Evolutionary conservation across 1,140 invertebrate species (phyloP).

Genomic region (Macrobrachium rosenbergii): DNA sequence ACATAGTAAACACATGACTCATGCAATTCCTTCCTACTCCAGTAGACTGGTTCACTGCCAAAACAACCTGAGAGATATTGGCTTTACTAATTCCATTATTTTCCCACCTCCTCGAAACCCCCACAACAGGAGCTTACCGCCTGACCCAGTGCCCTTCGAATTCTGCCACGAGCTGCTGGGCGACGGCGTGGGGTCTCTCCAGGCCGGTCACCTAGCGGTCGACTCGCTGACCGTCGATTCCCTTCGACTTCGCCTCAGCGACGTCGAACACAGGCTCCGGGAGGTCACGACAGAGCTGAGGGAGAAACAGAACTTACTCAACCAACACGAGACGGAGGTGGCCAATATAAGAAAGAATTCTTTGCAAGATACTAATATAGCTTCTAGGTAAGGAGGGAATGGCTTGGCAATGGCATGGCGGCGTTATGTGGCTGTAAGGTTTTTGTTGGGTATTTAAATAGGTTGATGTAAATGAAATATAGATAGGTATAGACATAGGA

Average conservation of each 20-base stretch:
- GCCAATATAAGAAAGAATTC: constrained; percentile 66
- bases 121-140: constrained; percentile 79
- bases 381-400: constrained; percentile 40
- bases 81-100: no score
- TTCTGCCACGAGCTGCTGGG: constrained; percentile 89
- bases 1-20: no score
- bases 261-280: constrained; percentile 81
- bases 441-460: no score
- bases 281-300: constrained; percentile 72
- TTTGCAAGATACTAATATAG: constrained; percentile 56
- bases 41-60: not conserved
- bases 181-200: constrained; percentile 74
- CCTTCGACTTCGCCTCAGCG: constrained; percentile 81
- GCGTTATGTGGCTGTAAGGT: no score
- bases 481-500: no score
- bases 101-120: not conserved
- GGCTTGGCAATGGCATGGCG: not conserved
- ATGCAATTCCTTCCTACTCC: not conserved
- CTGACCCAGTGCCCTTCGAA: constrained; percentile 81
- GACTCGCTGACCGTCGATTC: constrained; percentile 93
- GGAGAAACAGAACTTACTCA: constrained; percentile 69
- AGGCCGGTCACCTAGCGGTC: constrained; percentile 86
- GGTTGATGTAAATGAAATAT: no score
- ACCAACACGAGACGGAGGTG: constrained; percentile 69
- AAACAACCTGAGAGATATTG: not conserved